Percentiles rank a stretch among this genome's conserved stretches.
phyloP scores from a whole-genome alignment of 1,140 invertebrate genomes.

The Macrobrachium nipponense region DNA sequence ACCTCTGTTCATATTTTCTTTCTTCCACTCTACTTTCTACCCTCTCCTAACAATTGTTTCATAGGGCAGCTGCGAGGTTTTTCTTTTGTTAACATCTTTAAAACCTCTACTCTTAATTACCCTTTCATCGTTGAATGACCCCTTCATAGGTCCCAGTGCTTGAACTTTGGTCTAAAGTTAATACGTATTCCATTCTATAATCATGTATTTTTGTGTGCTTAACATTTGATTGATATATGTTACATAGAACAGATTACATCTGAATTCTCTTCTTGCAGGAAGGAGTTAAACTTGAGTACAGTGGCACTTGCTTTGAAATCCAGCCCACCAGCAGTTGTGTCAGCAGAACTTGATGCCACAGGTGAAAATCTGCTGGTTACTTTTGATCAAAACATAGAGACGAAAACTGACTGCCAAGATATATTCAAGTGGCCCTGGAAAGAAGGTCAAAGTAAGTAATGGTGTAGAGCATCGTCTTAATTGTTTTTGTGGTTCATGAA shows the following conservation, averaged over 20 bases:
- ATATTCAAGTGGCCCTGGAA: slow-evolving; percentile 42
- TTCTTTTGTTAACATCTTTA: no score
- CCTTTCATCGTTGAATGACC: no score
- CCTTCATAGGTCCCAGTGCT: no score
- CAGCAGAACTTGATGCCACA: slow-evolving; percentile 11
- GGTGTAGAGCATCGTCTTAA: not conserved
- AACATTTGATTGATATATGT: no score
- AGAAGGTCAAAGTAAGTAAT: slow-evolving; percentile 15
- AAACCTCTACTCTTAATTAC: no score
- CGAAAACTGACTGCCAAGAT: slow-evolving; percentile 17
- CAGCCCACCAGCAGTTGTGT: slow-evolving; percentile 1
- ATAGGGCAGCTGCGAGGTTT: no score
- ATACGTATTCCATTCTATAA: no score
- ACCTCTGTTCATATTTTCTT: no score
- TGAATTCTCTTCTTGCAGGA: not conserved
- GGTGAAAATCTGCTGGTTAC: slow-evolving; percentile 9
- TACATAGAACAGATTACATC: not conserved
- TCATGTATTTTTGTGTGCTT: no score
- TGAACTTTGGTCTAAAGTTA: no score
- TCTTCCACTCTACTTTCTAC: no score
- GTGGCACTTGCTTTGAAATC: slow-evolving; percentile 2
- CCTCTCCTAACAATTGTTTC: no score
- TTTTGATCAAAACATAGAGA: slow-evolving; percentile 32
- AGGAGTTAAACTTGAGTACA: not conserved
- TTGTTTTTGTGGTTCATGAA: not conserved